A percentile compares a stretch with the other conserved stretches of the same genome.
These are phyloP conservation scores for Bos indicus DNA, from an alignment of 2,113 vertebrate genomes.

Conservation along the genomic window DNA sequence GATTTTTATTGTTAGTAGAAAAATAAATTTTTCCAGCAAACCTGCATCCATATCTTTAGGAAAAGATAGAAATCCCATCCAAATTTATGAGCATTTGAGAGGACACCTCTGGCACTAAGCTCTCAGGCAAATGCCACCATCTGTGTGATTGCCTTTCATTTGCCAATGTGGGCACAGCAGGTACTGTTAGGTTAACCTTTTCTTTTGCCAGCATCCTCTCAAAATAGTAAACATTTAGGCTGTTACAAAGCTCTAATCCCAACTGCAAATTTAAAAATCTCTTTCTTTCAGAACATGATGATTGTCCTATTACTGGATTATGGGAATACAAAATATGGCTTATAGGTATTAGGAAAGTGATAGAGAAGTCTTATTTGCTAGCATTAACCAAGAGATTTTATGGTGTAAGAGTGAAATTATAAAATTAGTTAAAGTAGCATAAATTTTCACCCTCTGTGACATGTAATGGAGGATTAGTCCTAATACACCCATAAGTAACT, in stretches of 20 bases:
- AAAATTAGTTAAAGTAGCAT: conserved; percentile 1
- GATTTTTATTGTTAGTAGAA: background rate
- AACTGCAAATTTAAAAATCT: conserved; percentile 11
- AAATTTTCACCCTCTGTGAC: background rate
- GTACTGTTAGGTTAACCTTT: conserved; percentile 66
- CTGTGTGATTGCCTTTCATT: conserved; percentile 55
- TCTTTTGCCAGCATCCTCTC: conserved; percentile 29
- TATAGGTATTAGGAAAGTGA: background rate
- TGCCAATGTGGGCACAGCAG: conserved; percentile 58
- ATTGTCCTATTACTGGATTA: background rate
- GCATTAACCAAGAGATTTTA: background rate
- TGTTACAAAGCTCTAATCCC: background rate
- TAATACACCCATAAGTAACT: background rate
- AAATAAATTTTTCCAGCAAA: background rate
- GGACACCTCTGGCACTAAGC: conserved; percentile 35
- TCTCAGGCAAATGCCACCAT: conserved; percentile 64
- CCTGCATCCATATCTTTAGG: background rate
- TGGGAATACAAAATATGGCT: background rate
- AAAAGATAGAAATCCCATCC: conserved; percentile 10
- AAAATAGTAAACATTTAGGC: conserved; percentile 42
- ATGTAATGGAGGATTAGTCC: background rate
- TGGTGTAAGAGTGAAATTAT: background rate
- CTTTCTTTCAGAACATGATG: background rate
- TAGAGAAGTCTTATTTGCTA: background rate
- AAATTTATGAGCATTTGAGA: conserved; percentile 18